Conservation (phyloP, 2,797 vertebrate genomes). For the Amblyopsis hoosieri region DNA sequence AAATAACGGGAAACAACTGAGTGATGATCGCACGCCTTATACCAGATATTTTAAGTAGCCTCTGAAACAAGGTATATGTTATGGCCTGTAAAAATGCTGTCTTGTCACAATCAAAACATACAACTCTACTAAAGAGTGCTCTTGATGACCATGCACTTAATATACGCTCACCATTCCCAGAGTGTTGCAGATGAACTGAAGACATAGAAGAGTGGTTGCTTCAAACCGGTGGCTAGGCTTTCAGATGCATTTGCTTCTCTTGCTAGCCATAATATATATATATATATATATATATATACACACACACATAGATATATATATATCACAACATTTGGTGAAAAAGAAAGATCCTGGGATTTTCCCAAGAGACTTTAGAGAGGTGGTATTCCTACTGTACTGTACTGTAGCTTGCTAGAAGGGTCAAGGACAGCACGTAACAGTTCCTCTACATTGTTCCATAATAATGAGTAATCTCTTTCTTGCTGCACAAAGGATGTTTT, state of each 20-base stretch:
- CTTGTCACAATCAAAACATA: conserved; percentile 34
- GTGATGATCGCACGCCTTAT: background rate
- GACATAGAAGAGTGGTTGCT: conserved; percentile 10
- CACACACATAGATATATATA: background rate
- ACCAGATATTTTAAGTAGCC: conserved; percentile 2
- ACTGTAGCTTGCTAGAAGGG: conserved; percentile 34
- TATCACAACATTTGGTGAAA: background rate
- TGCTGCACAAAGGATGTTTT: conserved; percentile 47
- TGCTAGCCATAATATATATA: background rate
- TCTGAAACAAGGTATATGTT: background rate
- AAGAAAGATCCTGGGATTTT: conserved; percentile 11
- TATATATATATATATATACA: background rate
- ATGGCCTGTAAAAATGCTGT: conserved; percentile 7
- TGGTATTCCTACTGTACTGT: too few relatives aligned
- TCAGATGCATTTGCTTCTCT: conserved; percentile 5
- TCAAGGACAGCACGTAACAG: conserved; percentile 50
- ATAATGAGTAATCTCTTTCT: conserved; percentile 58
- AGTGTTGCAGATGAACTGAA: conserved; percentile 11
- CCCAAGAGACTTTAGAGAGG: too few relatives aligned
- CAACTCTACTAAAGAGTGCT: conserved; percentile 38
- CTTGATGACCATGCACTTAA: conserved; percentile 20
- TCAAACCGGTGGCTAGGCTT: conserved; percentile 6
- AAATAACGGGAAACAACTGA: background rate
- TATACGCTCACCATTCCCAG: conserved; percentile 7
- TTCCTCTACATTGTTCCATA: conserved; percentile 40